Conservation (phyloP, 2,113 vertebrate species). For the Cyanoramphus novaezelandiae region DNA sequence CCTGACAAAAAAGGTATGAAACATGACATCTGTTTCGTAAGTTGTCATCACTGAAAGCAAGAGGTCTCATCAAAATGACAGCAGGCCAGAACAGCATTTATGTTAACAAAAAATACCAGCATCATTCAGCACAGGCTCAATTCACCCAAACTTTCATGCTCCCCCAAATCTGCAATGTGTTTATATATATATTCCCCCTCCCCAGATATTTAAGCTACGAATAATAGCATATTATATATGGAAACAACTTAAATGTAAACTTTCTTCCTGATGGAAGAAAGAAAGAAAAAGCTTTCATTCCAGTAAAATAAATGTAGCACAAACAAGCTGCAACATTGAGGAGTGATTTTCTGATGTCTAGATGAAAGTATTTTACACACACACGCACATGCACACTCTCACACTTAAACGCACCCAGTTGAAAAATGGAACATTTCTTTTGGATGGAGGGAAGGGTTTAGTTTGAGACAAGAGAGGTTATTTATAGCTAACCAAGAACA, state of each 20-base stretch:
- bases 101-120: conserved; percentile 34
- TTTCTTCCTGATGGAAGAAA: conserved; percentile 33
- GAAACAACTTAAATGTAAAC: conserved; percentile 20
- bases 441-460: conserved; percentile 41
- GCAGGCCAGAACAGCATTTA: conserved; percentile 70
- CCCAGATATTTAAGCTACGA: conserved; percentile 40
- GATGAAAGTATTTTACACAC: conserved; percentile 2
- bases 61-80: conserved; percentile 71
- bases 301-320: conserved; percentile 62
- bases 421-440: conserved; percentile 61
- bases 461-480: conserved; percentile 41
- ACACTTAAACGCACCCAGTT: not conserved
- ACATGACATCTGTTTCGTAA: conserved; percentile 77
- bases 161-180: conserved; percentile 32
- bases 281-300: conserved; percentile 5
- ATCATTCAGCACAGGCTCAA: conserved; percentile 39
- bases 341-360: conserved; percentile 35
- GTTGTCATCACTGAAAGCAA: conserved; percentile 70
- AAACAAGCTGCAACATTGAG: conserved; percentile 52
- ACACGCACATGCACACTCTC: not conserved
- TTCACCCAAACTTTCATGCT: conserved; percentile 55
- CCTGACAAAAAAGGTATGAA: conserved; percentile 83
- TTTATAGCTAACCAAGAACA: conserved; percentile 60
- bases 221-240: conserved; percentile 19
- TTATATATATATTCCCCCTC: conserved; percentile 1